Conservation (phyloP, 2,888 invertebrate genomes). For the Agrilus cyanescens region DNA sequence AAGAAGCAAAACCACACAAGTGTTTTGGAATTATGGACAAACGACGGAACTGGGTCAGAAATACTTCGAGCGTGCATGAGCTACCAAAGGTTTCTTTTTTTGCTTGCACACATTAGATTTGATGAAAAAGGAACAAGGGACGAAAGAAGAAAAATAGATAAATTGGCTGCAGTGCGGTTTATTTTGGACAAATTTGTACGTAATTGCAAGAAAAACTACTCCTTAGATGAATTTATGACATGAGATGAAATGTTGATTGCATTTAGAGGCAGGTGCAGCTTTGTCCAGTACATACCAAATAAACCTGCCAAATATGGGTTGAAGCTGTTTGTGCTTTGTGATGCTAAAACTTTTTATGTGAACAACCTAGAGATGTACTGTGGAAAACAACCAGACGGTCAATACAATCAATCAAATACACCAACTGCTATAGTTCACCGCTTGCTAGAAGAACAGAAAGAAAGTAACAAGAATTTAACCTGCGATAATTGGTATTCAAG, state of each 20-base stretch:
- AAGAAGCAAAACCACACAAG: slow-evolving; percentile 17
- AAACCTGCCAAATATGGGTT: slow-evolving; percentile 14
- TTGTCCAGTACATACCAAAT: background rate
- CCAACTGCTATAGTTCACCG: slow-evolving; percentile 12
- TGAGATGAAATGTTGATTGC: slow-evolving; percentile 10
- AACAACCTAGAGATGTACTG: slow-evolving; percentile 11
- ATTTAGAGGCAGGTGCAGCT: slow-evolving; percentile 12
- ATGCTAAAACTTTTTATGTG: slow-evolving; percentile 14
- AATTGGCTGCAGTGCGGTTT: too few relatives aligned
- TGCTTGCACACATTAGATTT: too few relatives aligned
- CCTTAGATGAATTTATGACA: background rate
- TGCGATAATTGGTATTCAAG: slow-evolving; percentile 19
- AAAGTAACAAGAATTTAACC: slow-evolving; percentile 14
- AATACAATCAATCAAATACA: slow-evolving; percentile 10
- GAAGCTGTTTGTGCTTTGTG: slow-evolving; percentile 17
- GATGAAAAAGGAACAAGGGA: too few relatives aligned
- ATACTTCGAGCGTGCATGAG: too few relatives aligned
- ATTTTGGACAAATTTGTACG: too few relatives aligned
- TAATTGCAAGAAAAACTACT: too few relatives aligned
- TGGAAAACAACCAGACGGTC: slow-evolving; percentile 13
- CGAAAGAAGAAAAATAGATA: too few relatives aligned
- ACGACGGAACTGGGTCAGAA: slow-evolving; percentile 14
- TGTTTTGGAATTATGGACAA: slow-evolving; percentile 16
- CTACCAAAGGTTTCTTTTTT: too few relatives aligned
- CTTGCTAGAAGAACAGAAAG: slow-evolving; percentile 8